A percentile compares a stretch with the other conserved stretches of the same genome.
phyloP scores from a whole-genome alignment of 2,888 invertebrate species.

The Clostera curtula region DNA sequence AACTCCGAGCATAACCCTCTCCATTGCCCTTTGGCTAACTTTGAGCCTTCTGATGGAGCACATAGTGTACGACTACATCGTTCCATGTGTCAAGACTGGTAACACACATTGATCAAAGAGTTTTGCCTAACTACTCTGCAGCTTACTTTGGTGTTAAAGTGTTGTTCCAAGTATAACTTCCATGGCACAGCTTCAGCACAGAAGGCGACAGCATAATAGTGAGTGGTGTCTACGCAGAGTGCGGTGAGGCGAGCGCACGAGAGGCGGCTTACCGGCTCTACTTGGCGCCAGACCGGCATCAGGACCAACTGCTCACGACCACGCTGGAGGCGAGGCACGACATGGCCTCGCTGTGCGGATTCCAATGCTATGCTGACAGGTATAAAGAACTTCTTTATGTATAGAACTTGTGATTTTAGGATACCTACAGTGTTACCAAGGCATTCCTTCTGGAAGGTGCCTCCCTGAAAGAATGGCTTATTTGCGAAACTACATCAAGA shows the following conservation, averaged over 20 bases:
- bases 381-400: constrained; percentile 18
- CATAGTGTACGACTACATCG: no score
- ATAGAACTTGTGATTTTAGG: background rate
- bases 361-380: constrained; percentile 90
- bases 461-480: no score
- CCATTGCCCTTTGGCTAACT: no score
- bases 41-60: no score
- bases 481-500: no score
- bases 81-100: no score
- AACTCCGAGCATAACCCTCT: no score
- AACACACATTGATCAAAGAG: no score
- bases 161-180: background rate
- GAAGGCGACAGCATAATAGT: constrained; percentile 85
- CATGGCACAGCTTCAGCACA: constrained; percentile 64
- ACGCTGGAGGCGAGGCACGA: constrained; percentile 84
- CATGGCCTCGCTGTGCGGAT: constrained; percentile 92
- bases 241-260: constrained; percentile 83
- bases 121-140: no score
- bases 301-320: constrained; percentile 83
- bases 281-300: constrained; percentile 83
- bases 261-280: constrained; percentile 93
- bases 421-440: constrained; percentile 1
- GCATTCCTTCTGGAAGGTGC: no score
- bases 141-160: no score
- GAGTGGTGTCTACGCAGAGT: constrained; percentile 89